Base-by-base conservation (phyloP, 2,797 vertebrate species). In the Crypturellus tataupa region DNA sequence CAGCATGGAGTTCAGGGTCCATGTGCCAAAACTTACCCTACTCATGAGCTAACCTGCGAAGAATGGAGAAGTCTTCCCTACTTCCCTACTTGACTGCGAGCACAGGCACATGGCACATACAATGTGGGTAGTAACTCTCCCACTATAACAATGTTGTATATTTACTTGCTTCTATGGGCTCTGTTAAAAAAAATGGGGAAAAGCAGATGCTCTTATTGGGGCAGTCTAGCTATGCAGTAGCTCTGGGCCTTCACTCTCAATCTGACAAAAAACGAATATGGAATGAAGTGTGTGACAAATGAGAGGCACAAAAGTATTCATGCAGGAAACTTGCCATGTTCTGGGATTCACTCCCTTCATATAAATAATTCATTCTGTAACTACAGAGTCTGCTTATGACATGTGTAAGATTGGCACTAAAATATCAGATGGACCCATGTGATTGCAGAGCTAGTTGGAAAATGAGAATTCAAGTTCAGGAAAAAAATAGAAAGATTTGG, bases 361-460 rank as follows among this genome's bases (percentile, higher is more conserved):
- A 95, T 96, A 95, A 97, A 96, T 96, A 85, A 97, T 96, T 96
- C 69, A 97, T 95, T 89, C 75, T 76, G 46, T 94, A 93, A 79
- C 94, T 93, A 72, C 92, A 95, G 84, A 97, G 69, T 85, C 72
- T 93, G 85, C 47, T 95, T 93, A 83, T 94, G 90, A 92, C 95
- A 89, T 80, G 55, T 83, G 73, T 81, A 84, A 95, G 91, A 94
- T 84, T 93, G 93, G 83, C 95, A 95, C 67, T 67, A 90, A 93
- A 96, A 95, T 88, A 91, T 73, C 89, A 80, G 80, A 81, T 10
- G 46, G 70, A 77, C 51, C 85, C 85, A 84, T 27, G 67, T 84
- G 91, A 79, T 53, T 76, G n/a, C 59, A 79, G 59, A 91, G 11
- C 33, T 84, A 77, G 60, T 4, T 82, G 51, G 69, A 94, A 94